Conservation (phyloP, 2,888 invertebrate genomes). For the Mythimna loreyi region DNA sequence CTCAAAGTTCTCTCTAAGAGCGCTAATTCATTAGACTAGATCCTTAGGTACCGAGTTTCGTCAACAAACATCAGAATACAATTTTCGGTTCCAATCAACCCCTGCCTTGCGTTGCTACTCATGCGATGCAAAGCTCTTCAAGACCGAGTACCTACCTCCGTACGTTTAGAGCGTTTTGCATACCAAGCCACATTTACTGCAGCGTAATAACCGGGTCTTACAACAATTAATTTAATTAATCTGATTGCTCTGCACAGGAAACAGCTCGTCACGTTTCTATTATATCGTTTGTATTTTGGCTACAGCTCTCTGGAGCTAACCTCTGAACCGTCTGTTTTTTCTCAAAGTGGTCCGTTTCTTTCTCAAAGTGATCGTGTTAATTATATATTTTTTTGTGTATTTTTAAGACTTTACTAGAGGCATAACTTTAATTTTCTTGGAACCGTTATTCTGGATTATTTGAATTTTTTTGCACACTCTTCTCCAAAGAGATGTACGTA, state of each 20-base stretch:
- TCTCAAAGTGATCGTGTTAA: too few relatives aligned
- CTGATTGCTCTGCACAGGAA: constrained; percentile 39
- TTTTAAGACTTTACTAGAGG: not conserved
- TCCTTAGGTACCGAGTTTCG: constrained; percentile 10
- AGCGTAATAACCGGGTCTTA: constrained; percentile 39
- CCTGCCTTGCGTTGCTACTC: constrained; percentile 17
- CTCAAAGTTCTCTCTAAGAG: not conserved
- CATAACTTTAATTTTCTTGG: not conserved
- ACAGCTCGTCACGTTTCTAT: constrained; percentile 45
- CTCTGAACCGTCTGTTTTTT: not conserved
- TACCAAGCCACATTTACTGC: constrained; percentile 56
- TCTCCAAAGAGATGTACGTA: too few relatives aligned
- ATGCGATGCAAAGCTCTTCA: constrained; percentile 28
- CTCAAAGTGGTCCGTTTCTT: too few relatives aligned
- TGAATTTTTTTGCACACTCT: too few relatives aligned
- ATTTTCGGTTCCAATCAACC: constrained; percentile 54
- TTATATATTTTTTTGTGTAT: not conserved
- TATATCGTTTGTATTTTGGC: constrained; percentile 31
- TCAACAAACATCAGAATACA: constrained; percentile 35
- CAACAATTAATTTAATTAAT: constrained; percentile 59
- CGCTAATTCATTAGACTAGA: constrained; percentile 36
- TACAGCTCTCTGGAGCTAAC: not conserved
- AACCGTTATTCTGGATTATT: not conserved
- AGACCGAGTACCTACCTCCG: constrained; percentile 19
- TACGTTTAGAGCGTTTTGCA: constrained; percentile 49